Base-by-base conservation (phyloP, 2,113 vertebrate species). In the Pelusios castaneus region DNA sequence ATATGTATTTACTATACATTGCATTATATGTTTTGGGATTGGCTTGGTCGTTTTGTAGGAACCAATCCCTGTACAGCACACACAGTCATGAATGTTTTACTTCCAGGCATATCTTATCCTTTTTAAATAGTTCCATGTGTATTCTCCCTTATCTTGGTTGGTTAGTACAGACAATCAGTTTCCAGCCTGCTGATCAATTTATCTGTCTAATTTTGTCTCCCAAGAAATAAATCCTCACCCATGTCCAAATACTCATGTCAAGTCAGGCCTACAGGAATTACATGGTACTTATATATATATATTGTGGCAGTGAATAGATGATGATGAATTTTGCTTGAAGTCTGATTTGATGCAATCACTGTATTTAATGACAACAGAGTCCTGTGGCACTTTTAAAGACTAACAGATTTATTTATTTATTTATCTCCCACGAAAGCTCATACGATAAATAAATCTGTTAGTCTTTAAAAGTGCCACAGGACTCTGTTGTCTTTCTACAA, bases 291-390 rank as follows among this genome's bases (percentile, higher is more conserved):
- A 38, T 67, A 16, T n/a, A 34, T n/a, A n/a, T 67, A 38, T n/a
- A 67, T 21, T n/a, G 34, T 34, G 8, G 34, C 60, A 67, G 16
- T n/a, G 70, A 9, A 3, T 55, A 85, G 96, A 78, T 93, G 92
- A 97, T 90, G 87, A 11, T 54, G 76, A 85, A 85, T 81, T 87
- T 87, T 75, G 83, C 81, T 73, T 88, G 24, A 2, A 5, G 85
- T 89, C n/a, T 63, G 91, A 95, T 70, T 93, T 29, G 2, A 86
- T 34, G 82, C 82, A 51, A 82, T 52, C 75, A 89, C 91, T 83
- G 91, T 84, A 92, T 96, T 95, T 87, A 93, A 83, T 94, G 70
- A n/a, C n/a, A n/a, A n/a, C n/a, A n/a, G n/a, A n/a, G n/a, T n/a
- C n/a, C n/a, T n/a, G n/a, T n/a, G n/a, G n/a, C n/a, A n/a, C n/a